Evolutionary conservation across 1,140 invertebrate genomes (phyloP).

Genomic region (Diplogasteroides magnus): DNA sequence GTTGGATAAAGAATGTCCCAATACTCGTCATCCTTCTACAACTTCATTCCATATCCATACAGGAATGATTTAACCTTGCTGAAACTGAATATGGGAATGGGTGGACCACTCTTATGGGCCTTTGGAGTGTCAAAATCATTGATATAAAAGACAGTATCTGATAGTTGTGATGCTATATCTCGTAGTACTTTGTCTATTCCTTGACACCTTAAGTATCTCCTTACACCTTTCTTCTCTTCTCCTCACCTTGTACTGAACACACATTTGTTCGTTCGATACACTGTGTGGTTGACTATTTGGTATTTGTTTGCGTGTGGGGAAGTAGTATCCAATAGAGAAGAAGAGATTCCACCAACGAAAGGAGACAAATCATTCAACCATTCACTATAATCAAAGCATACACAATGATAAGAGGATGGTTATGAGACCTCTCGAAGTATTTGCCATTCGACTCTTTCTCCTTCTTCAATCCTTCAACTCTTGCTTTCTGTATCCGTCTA

Average conservation of each 20-base stretch:
- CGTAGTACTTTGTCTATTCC: neutral
- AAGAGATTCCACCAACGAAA: neutral
- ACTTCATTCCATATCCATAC: neutral
- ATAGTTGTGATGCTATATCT: neutral
- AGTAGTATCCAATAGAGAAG: neutral
- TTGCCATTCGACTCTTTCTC: neutral
- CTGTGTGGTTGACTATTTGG: neutral
- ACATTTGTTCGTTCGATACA: neutral
- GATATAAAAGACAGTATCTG: neutral
- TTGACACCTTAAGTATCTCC: neutral
- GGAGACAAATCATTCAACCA: neutral
- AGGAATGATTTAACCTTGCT: too few species aligned
- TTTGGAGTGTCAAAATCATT: neutral
- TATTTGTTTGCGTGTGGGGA: neutral
- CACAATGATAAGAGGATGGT: neutral
- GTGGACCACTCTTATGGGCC: neutral
- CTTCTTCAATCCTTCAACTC: neutral
- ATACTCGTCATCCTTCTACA: constrained; percentile 3
- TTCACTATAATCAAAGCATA: neutral
- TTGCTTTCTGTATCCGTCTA: neutral
- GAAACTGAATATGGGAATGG: neutral
- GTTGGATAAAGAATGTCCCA: neutral
- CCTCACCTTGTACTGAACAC: neutral
- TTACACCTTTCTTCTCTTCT: too few species aligned
- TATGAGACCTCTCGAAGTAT: neutral